Base-by-base conservation (phyloP, 2,113 vertebrate species). In the Dicentrarchus labrax region DNA sequence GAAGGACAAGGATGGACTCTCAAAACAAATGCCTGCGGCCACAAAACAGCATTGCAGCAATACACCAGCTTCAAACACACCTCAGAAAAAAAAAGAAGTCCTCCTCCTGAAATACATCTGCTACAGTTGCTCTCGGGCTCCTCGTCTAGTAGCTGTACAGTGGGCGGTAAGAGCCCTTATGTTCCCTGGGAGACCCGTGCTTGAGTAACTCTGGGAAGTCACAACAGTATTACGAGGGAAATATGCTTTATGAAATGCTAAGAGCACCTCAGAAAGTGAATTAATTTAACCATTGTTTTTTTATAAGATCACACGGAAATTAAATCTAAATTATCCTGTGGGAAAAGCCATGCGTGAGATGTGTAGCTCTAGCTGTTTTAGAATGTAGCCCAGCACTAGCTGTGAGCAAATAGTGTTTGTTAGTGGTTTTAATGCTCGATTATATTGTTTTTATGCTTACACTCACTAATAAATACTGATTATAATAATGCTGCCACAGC, bases 161-260 rank as follows among this genome's bases (percentile, higher is more conserved):
- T 86, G 86, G 82, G 80, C 45, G 72, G 70, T 54, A 24, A 89
- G 83, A 86, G 87, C 84, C 76, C 72, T 87, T 62, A 51, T 82
- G 67, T 81, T 83, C 50, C 50, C 73, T 38, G 11, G 16, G 79
- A 88, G 80, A 64, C 71, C 8, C 51, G 21, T 61, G 64, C 50
- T 74, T 69, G 51, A 79, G 80, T 65, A 78, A 81, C 77, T 64
- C 68, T 59, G 66, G 73, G 67, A 80, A 78, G 77, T 72, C 47
- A 45, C 71, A 79, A 74, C 69, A 53, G 47, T 41, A 64, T 69
- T 51, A 72, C 48, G 47, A 13, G n/a, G 19, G 80, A 60, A 39
- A 59, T 51, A n/a, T 71, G 3, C 8, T 4, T 53, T 39, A 21
- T 64, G 12, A 74, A 76, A 65, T 19, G 19, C n/a, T 43, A 5